Conservation (phyloP, 2,888 invertebrate species). For the Scaptomyza caliginosa region DNA sequence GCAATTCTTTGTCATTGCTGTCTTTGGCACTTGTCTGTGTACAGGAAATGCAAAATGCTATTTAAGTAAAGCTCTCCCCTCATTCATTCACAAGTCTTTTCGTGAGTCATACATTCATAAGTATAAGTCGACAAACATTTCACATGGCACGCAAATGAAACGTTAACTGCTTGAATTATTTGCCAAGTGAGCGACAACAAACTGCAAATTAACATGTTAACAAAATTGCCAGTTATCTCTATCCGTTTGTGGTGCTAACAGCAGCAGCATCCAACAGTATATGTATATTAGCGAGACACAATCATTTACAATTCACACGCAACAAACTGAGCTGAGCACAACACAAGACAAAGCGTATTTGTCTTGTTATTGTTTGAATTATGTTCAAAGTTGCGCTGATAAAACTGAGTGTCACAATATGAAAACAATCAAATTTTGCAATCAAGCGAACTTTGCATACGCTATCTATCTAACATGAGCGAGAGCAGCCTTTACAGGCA, state of each 20-base stretch:
- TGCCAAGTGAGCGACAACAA: constrained; percentile 51
- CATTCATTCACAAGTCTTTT: constrained; percentile 7
- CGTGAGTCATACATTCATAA: constrained; percentile 64
- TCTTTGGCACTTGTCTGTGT: constrained; percentile 52
- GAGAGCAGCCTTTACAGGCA: not conserved
- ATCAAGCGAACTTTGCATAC: constrained; percentile 10
- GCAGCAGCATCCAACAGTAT: constrained; percentile 26
- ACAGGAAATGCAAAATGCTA: constrained; percentile 72
- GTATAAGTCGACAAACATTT: constrained; percentile 39
- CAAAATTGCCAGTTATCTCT: constrained; percentile 68
- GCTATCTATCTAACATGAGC: not conserved
- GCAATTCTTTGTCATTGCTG: constrained; percentile 10
- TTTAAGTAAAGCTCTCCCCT: constrained; percentile 48
- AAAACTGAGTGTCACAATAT: constrained; percentile 26
- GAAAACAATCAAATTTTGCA: not conserved
- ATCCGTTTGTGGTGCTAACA: constrained; percentile 36
- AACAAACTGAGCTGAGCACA: constrained; percentile 18
- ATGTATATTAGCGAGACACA: not conserved
- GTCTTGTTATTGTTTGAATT: constrained; percentile 45
- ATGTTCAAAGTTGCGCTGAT: constrained; percentile 49
- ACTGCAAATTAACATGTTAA: constrained; percentile 77
- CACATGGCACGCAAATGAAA: constrained; percentile 47
- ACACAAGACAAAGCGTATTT: constrained; percentile 4
- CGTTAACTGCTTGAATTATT: constrained; percentile 51
- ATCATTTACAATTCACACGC: constrained; percentile 3